A percentile compares a stretch with the other conserved stretches of the same genome.
These are phyloP conservation scores for Clistopyga incitator DNA, from an alignment of 2,888 invertebrate species.

Conservation along the genomic window DNA sequence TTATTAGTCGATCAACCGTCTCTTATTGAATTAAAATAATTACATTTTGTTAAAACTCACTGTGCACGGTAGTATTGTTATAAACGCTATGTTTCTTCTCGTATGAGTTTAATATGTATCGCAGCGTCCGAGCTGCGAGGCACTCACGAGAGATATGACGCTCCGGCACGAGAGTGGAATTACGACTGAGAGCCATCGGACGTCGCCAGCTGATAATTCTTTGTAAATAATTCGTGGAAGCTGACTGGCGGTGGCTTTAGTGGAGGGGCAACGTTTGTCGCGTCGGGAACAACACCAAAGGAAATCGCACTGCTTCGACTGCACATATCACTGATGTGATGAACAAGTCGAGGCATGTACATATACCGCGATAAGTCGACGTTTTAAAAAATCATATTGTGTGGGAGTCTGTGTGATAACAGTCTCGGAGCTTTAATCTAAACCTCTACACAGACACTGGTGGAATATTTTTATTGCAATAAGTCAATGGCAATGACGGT, in stretches of 20 bases:
- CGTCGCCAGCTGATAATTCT: slow-evolving; percentile 69
- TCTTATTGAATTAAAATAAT: no score
- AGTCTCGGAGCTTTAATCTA: neutral
- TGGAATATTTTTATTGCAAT: neutral
- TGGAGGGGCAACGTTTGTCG: slow-evolving; percentile 15
- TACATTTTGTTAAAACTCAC: neutral
- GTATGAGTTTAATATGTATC: neutral
- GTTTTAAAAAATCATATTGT: neutral
- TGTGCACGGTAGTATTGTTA: neutral
- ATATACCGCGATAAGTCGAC: neutral
- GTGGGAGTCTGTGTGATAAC: neutral
- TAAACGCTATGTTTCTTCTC: slow-evolving; percentile 1
- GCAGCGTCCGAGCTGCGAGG: slow-evolving; percentile 23
- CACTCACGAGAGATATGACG: neutral
- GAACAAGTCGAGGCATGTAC: no score
- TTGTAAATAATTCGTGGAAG: slow-evolving; percentile 71
- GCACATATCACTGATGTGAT: neutral
- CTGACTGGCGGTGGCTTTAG: slow-evolving; percentile 27
- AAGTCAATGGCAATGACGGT: neutral
- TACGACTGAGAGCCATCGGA: slow-evolving; percentile 65
- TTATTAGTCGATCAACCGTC: neutral
- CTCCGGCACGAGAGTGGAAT: slow-evolving; percentile 59
- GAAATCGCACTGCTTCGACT: neutral
- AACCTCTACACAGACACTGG: neutral
- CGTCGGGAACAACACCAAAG: slow-evolving; percentile 8